Evolutionary conservation across 2,888 invertebrate genomes (phyloP).

Genomic region (Tiliacea aurago): DNA sequence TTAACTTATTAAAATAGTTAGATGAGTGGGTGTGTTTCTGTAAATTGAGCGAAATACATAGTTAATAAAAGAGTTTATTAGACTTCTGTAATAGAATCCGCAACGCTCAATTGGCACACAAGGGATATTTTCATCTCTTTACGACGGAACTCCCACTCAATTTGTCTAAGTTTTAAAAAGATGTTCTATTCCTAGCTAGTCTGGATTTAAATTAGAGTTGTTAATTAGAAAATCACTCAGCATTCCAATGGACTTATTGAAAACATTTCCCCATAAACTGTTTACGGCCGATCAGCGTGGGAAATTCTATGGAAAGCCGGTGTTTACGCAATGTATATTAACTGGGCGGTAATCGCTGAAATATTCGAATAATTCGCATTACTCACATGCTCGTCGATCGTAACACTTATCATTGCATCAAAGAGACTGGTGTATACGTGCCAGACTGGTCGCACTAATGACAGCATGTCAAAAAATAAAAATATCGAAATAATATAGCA

Average conservation of each 20-base stretch:
- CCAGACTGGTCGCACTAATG: conserved; percentile 34
- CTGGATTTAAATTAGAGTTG: conserved; percentile 33
- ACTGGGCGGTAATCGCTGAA: conserved; percentile 68
- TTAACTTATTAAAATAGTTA: conserved; percentile 15
- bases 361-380: conserved; percentile 71
- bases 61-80: conserved; percentile 39
- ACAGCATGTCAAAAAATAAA: conserved; percentile 29
- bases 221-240: conserved; percentile 34
- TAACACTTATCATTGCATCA: conserved; percentile 55
- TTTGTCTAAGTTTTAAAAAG: conserved; percentile 37
- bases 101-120: conserved; percentile 14
- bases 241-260: conserved; percentile 42
- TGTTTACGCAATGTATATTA: conserved; percentile 71
- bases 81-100: conserved; percentile 25
- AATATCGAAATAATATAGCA: conserved; percentile 43
- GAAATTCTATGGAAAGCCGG: conserved; percentile 60
- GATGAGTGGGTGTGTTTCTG: conserved; percentile 4
- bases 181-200: conserved; percentile 36
- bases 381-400: conserved; percentile 62
- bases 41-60: conserved; percentile 5
- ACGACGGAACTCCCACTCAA: conserved; percentile 47
- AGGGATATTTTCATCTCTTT: conserved; percentile 40
- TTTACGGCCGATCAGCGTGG: conserved; percentile 57
- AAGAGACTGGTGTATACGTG: conserved; percentile 38
- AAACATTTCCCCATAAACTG: conserved; percentile 58